A percentile compares a stretch with the other conserved stretches of the same genome.
These are phyloP conservation scores for Bradynema listronoti DNA, from an alignment of 1,140 invertebrate genomes.

Conservation along the genomic window DNA sequence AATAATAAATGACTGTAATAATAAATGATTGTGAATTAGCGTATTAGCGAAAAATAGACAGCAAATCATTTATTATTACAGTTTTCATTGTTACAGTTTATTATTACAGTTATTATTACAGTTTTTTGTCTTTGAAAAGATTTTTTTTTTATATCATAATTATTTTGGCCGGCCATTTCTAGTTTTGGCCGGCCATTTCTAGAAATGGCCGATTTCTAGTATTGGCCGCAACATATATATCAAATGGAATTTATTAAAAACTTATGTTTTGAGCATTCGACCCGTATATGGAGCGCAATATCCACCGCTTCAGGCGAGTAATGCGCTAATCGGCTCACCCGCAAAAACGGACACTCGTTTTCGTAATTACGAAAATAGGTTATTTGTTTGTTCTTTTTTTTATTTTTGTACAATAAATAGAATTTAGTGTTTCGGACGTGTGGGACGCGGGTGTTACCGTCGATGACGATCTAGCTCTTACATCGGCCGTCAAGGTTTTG, in stretches of 20 bases:
- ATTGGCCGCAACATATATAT: too few relatives aligned
- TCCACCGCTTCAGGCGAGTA: slow-evolving; percentile 34
- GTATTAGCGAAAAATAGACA: too few relatives aligned
- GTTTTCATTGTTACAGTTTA: too few relatives aligned
- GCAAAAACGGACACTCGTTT: slow-evolving; percentile 39
- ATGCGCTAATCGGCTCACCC: not conserved
- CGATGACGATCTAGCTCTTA: slow-evolving; percentile 34
- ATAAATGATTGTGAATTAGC: too few relatives aligned
- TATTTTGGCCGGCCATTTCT: too few relatives aligned
- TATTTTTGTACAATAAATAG: not conserved
- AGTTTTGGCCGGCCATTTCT: too few relatives aligned
- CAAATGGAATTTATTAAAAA: slow-evolving; percentile 4
- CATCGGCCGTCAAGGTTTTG: slow-evolving; percentile 44
- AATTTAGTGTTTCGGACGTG: slow-evolving; percentile 49
- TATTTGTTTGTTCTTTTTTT: slow-evolving; percentile 11
- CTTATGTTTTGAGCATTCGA: slow-evolving; percentile 35
- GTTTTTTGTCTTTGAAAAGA: too few relatives aligned
- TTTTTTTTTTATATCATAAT: too few relatives aligned
- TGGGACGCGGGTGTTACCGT: slow-evolving; percentile 43
- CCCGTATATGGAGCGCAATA: slow-evolving; percentile 47
- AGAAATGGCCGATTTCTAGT: too few relatives aligned
- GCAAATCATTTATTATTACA: too few relatives aligned
- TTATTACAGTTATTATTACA: too few relatives aligned
- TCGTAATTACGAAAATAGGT: slow-evolving; percentile 47
- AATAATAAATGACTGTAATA: too few relatives aligned